phyloP scores from a whole-genome alignment of 2,797 vertebrate genomes.

The Falco naumanni region DNA sequence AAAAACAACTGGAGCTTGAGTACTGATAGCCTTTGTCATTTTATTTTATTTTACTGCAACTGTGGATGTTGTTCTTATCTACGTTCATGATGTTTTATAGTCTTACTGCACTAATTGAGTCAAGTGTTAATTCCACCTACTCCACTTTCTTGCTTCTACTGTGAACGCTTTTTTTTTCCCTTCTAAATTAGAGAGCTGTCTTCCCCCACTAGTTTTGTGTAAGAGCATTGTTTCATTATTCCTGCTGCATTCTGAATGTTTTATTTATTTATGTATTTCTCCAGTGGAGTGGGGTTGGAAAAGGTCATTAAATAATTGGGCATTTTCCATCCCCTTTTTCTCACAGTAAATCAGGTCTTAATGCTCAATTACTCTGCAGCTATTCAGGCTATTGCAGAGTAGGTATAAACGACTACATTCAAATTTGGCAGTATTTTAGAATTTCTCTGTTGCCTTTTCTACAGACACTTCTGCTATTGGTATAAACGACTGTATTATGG shows the following conservation, averaged over 20 bases:
- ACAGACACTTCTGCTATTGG: background rate
- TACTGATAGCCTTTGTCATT: background rate
- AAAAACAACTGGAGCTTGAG: background rate
- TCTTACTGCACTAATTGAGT: background rate
- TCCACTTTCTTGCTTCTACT: background rate
- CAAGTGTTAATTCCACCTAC: background rate
- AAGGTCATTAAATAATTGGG: constrained; percentile 56
- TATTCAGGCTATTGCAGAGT: background rate
- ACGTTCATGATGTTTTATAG: background rate
- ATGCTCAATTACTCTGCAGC: constrained; percentile 31
- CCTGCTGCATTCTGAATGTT: background rate
- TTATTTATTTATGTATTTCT: constrained; percentile 52
- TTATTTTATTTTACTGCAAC: background rate
- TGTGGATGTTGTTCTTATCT: background rate
- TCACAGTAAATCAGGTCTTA: constrained; percentile 43
- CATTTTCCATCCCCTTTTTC: constrained; percentile 33
- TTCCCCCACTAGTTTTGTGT: background rate
- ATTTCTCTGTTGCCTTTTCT: background rate
- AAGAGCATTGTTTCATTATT: constrained; percentile 18
- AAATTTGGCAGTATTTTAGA: constrained; percentile 19
- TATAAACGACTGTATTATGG: background rate
- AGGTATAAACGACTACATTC: background rate
- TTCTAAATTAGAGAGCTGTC: background rate
- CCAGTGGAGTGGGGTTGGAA: background rate
- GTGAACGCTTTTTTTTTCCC: background rate